phyloP scores from a whole-genome alignment of 2,113 vertebrate species.

The Ibidorhyncha struthersii region DNA sequence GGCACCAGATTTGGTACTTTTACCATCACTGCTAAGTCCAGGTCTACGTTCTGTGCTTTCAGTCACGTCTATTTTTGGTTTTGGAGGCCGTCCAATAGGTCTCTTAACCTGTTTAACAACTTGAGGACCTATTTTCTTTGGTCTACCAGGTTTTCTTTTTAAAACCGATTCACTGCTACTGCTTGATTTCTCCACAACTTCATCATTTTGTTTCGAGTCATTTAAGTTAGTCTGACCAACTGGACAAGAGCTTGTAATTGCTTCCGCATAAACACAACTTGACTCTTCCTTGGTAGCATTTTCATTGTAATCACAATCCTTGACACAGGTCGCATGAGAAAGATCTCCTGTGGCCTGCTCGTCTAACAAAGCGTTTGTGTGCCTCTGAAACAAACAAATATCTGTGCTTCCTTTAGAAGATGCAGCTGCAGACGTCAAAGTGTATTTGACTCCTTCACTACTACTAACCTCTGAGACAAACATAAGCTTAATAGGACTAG shows the following conservation, averaged over 20 bases:
- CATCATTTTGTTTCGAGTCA: slow-evolving; percentile 30
- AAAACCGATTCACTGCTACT: slow-evolving; percentile 66
- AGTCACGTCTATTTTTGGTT: slow-evolving; percentile 74
- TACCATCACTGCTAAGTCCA: slow-evolving; percentile 16
- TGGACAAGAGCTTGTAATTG: slow-evolving; percentile 5
- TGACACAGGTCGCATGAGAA: not conserved
- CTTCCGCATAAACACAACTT: not conserved
- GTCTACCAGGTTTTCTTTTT: slow-evolving; percentile 92
- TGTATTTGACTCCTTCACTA: slow-evolving; percentile 88
- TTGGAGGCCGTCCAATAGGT: slow-evolving; percentile 90
- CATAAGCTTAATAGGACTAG: slow-evolving; percentile 96
- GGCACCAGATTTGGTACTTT: slow-evolving; percentile 15
- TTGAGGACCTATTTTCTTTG: slow-evolving; percentile 90
- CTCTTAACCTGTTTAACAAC: slow-evolving; percentile 88
- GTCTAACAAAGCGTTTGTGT: not conserved
- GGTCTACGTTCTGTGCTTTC: slow-evolving; percentile 48
- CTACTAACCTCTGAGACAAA: slow-evolving; percentile 88
- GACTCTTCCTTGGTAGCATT: not conserved
- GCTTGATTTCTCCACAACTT: slow-evolving; percentile 42
- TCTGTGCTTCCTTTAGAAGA: slow-evolving; percentile 63
- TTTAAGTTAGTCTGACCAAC: slow-evolving; percentile 47
- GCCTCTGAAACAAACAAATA: slow-evolving; percentile 45
- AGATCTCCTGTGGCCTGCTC: not conserved
- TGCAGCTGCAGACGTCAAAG: slow-evolving; percentile 83
- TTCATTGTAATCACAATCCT: slow-evolving; percentile 16